Conservation (phyloP, 2,888 invertebrate species). For the Agrilus mali region DNA sequence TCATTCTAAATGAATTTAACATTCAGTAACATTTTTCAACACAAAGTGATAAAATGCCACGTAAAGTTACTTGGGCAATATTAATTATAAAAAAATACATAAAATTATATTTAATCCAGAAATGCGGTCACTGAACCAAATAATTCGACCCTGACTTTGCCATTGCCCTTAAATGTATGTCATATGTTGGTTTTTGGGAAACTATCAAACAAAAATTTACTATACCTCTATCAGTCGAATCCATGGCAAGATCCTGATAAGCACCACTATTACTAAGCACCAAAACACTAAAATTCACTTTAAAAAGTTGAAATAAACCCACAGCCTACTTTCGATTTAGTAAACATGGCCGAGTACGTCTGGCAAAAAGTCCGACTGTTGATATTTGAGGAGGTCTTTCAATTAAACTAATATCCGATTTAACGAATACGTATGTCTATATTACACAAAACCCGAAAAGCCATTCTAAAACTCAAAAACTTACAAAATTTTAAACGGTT, state of each 20-base stretch:
- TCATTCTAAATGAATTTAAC: no score
- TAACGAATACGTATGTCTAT: no score
- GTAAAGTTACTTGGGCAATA: no score
- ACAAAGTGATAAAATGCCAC: no score
- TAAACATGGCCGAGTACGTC: constrained; percentile 30
- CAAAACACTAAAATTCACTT: constrained; percentile 20
- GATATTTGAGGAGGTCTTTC: no score
- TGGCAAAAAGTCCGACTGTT: constrained; percentile 3
- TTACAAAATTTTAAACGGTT: no score
- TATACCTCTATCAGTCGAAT: constrained; percentile 29
- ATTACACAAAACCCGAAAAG: no score
- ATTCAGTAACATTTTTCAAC: no score
- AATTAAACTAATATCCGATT: no score
- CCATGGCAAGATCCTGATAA: constrained; percentile 20
- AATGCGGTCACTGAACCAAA: constrained; percentile 49
- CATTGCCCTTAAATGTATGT: constrained; percentile 40
- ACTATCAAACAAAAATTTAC: constrained; percentile 18
- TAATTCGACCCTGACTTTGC: constrained; percentile 48
- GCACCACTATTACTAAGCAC: constrained; percentile 12
- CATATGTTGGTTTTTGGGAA: constrained; percentile 20
- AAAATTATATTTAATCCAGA: constrained; percentile 13
- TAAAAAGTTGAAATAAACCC: constrained; percentile 26
- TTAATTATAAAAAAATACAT: no score
- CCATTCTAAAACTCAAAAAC: no score
- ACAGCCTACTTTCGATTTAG: constrained; percentile 31